Percentiles rank a stretch among this genome's conserved stretches.
Conservation (phyloP, 2,113 vertebrate species). For the Leucosticte australis region DNA sequence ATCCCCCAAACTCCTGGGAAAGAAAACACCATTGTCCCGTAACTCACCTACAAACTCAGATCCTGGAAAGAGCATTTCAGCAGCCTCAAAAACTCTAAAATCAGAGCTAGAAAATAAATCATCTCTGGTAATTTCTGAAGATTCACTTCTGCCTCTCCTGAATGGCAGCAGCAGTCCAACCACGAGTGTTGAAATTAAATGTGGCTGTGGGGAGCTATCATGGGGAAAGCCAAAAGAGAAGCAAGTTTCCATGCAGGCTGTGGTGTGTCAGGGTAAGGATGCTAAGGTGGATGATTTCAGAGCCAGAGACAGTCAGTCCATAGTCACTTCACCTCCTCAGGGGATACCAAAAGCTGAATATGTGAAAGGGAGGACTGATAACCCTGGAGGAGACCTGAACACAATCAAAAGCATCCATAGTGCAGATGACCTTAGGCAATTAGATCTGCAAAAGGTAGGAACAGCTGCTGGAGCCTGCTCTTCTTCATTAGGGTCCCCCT, state of each 20-base stretch:
- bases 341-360: background rate
- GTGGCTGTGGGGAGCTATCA: background rate
- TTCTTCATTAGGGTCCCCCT: background rate
- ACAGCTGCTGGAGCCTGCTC: background rate
- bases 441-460: background rate
- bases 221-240: background rate
- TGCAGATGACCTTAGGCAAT: background rate
- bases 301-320: constrained; percentile 1
- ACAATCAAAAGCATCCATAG: background rate
- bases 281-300: background rate
- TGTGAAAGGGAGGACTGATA: background rate
- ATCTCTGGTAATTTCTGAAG: background rate
- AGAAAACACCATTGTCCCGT: constrained; percentile 25
- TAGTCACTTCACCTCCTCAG: constrained; percentile 21
- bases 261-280: background rate
- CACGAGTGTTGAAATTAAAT: background rate
- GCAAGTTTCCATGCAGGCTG: background rate
- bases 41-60: constrained; percentile 59
- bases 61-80: background rate
- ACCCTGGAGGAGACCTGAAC: background rate
- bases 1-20: constrained; percentile 66
- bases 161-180: background rate
- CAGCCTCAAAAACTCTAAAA: constrained; percentile 15
- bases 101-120: constrained; percentile 42
- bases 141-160: background rate